Evolutionary conservation across 2,797 vertebrate species (phyloP).

Genomic region (Epinephelus awoara): DNA sequence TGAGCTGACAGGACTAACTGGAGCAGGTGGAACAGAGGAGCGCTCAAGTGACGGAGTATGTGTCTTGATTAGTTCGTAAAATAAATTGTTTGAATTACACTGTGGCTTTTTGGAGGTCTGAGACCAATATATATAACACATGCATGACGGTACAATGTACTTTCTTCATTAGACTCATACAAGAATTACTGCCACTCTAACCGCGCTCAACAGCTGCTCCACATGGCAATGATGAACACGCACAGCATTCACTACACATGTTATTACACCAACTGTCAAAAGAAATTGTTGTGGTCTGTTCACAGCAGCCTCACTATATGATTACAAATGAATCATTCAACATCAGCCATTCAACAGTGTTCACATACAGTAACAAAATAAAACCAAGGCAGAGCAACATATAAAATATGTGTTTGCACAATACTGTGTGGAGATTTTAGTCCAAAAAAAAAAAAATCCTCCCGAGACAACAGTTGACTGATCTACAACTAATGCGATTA

Average conservation of each 20-base stretch:
- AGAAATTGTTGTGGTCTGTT: constrained; percentile 55
- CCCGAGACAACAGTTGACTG: constrained; percentile 7
- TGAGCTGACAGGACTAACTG: constrained; percentile 34
- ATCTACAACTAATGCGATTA: background rate
- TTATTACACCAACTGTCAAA: constrained; percentile 60
- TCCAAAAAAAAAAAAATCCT: background rate
- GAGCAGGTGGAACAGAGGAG: constrained; percentile 48
- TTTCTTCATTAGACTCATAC: constrained; percentile 29
- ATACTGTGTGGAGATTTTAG: constrained; percentile 10
- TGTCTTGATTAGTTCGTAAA: constrained; percentile 26
- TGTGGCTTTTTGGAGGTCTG: background rate
- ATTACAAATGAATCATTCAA: constrained; percentile 20
- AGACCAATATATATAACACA: constrained; percentile 1
- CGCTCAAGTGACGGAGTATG: background rate
- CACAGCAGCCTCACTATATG: constrained; percentile 21
- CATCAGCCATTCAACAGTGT: background rate
- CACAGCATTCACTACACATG: constrained; percentile 54
- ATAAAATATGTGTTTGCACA: constrained; percentile 16
- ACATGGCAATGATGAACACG: constrained; percentile 35
- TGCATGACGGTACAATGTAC: background rate
- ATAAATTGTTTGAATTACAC: constrained; percentile 3
- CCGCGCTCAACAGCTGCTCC: constrained; percentile 47
- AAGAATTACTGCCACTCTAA: constrained; percentile 4
- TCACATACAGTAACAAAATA: background rate
- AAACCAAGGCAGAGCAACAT: background rate